Percentiles rank a stretch among this genome's conserved stretches.
phyloP scores from a whole-genome alignment of 2,113 vertebrate genomes.

The Serranochromis macrocephalus region DNA sequence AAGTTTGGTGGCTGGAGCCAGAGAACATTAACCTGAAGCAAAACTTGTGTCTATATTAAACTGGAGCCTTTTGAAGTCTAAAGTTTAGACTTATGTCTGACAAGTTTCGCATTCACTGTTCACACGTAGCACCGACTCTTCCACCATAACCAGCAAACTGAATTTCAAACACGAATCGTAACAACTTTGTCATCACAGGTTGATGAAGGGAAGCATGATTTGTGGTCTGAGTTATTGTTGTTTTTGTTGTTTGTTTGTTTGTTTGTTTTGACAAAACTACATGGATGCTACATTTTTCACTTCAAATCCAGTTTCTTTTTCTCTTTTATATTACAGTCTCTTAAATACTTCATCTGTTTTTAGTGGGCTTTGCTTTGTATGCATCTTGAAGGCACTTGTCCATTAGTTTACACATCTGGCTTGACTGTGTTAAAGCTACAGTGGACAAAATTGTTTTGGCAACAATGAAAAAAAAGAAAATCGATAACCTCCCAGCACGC shows the following conservation, averaged over 20 bases:
- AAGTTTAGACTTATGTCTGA: background rate
- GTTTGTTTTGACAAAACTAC: background rate
- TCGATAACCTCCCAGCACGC: fast-evolving
- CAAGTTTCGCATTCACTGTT: background rate
- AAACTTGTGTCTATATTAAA: background rate
- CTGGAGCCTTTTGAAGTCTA: background rate
- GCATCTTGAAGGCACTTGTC: conserved; percentile 18
- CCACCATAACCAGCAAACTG: background rate
- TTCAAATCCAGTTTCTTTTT: background rate
- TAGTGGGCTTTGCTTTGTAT: background rate
- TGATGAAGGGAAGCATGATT: background rate
- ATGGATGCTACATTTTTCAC: background rate
- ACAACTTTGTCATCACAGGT: background rate
- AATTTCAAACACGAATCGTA: fast-evolving
- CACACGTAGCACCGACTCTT: background rate
- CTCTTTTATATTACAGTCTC: background rate
- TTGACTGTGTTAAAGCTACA: background rate
- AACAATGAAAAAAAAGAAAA: background rate
- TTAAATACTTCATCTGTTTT: background rate
- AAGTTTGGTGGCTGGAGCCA: background rate
- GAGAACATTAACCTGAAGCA: background rate
- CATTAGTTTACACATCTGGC: background rate
- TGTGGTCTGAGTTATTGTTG: background rate
- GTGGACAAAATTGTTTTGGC: background rate
- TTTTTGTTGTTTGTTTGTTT: background rate